A percentile compares a stretch with the other conserved stretches of the same genome.
Evolutionary conservation across 2,113 vertebrate genomes (phyloP).

Genomic region (Eudyptes chrysolophus): DNA sequence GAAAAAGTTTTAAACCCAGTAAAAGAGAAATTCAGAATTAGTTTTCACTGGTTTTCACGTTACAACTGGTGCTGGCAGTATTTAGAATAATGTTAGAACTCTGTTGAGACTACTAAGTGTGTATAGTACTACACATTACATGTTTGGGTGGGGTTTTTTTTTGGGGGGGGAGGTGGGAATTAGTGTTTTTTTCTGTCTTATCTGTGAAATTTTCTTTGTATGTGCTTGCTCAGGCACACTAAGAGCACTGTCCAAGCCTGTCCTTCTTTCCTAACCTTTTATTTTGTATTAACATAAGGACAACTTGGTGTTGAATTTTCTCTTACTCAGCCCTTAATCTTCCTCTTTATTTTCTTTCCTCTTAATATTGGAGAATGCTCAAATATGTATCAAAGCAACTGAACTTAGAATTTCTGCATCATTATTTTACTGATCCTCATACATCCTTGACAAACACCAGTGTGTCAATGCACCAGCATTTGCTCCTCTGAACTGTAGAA

Average conservation of each 20-base stretch:
- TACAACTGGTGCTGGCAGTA: neutral
- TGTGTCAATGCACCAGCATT: fast-evolving
- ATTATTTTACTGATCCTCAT: neutral
- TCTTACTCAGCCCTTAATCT: neutral
- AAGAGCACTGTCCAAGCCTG: neutral
- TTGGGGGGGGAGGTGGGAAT: fast-evolving
- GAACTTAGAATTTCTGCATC: neutral
- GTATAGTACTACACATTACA: neutral
- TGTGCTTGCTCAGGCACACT: neutral
- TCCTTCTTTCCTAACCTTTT: neutral
- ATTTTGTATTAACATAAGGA: neutral
- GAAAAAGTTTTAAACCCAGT: neutral
- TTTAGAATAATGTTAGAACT: neutral
- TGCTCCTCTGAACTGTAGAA: neutral
- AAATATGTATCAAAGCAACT: neutral
- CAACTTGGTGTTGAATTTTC: neutral
- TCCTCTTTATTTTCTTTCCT: neutral
- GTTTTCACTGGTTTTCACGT: neutral
- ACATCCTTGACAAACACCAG: neutral
- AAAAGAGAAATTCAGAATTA: neutral
- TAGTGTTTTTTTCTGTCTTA: neutral
- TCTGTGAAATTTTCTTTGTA: neutral
- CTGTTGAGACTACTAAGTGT: neutral
- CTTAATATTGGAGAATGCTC: neutral
- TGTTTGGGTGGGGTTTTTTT: neutral